These are phyloP conservation scores for Hirtodrosophila alboralis DNA, from an alignment of 2,888 invertebrate genomes.

Conservation along the genomic window DNA sequence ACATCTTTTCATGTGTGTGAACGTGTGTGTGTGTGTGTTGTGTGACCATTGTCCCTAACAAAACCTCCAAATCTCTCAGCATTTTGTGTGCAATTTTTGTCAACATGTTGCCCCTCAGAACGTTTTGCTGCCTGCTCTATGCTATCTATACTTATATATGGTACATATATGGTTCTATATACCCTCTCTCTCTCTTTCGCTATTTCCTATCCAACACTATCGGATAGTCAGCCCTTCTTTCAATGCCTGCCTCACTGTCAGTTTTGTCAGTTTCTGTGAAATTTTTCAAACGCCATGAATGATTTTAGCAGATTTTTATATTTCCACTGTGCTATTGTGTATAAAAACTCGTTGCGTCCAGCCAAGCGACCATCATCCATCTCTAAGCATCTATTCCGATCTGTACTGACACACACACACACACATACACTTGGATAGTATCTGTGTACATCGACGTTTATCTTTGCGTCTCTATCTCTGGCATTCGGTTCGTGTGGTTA, in stretches of 20 bases:
- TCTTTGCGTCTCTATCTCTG: slow-evolving; percentile 43
- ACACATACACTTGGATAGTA: slow-evolving; percentile 1
- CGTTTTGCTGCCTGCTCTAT: slow-evolving; percentile 21
- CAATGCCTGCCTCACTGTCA: slow-evolving; percentile 39
- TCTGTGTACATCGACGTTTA: slow-evolving; percentile 36
- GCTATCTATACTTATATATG: slow-evolving; percentile 5
- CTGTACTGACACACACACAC: slow-evolving; percentile 27
- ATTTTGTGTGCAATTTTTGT: slow-evolving; percentile 75
- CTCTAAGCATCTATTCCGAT: slow-evolving; percentile 60
- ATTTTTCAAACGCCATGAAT: slow-evolving; percentile 67
- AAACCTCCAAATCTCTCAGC: slow-evolving; percentile 57
- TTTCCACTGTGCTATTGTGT: slow-evolving; percentile 66
- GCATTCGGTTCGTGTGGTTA: slow-evolving; percentile 62
- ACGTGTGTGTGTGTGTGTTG: slow-evolving; percentile 20
- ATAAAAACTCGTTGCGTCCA: slow-evolving; percentile 61
- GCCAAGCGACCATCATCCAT: slow-evolving; percentile 63
- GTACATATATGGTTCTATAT: not conserved
- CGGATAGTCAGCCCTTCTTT: slow-evolving; percentile 24
- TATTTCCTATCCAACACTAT: slow-evolving; percentile 32
- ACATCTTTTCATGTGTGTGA: slow-evolving; percentile 8
- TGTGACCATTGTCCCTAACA: slow-evolving; percentile 68
- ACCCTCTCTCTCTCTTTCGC: slow-evolving; percentile 9
- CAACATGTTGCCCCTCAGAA: slow-evolving; percentile 67
- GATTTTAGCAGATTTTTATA: slow-evolving; percentile 75
- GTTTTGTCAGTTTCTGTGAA: slow-evolving; percentile 63